A percentile compares a stretch with the other conserved stretches of the same genome.
Conservation (phyloP, 2,113 vertebrate genomes). For the Menura novaehollandiae region DNA sequence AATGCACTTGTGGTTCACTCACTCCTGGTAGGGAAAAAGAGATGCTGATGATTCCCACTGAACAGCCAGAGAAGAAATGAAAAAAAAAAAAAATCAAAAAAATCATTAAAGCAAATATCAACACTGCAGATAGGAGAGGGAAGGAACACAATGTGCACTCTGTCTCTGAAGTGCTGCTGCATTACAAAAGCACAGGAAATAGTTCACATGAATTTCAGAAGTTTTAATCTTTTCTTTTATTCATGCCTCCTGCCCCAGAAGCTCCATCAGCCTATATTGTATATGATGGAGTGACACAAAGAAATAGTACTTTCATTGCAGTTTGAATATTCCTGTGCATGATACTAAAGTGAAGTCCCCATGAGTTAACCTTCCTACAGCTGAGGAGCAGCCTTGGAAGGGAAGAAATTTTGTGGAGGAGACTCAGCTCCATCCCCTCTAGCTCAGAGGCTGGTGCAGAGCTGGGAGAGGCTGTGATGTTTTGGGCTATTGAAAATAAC, state of each 20-base stretch:
- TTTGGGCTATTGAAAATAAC: background rate
- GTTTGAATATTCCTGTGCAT: background rate
- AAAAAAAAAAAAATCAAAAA: background rate
- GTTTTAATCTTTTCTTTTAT: background rate
- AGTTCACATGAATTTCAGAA: conserved; percentile 5
- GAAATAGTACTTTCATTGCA: background rate
- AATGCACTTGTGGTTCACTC: conserved; percentile 22
- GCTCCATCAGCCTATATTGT: background rate
- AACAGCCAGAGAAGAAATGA: conserved; percentile 10
- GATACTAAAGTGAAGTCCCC: background rate
- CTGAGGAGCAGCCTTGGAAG: background rate
- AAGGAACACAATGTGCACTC: background rate
- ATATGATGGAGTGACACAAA: background rate
- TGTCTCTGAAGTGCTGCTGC: background rate
- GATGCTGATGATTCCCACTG: background rate
- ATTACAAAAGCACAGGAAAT: background rate
- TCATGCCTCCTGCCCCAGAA: background rate
- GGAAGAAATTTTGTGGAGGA: background rate
- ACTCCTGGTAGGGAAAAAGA: background rate
- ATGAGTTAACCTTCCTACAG: background rate
- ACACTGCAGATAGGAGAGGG: background rate
- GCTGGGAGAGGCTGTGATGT: background rate
- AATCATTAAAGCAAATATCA: conserved; percentile 38
- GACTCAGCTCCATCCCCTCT: background rate
- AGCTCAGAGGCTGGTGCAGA: background rate